Conservation (phyloP, 2,888 invertebrate species). For the Corythucha ciliata region DNA sequence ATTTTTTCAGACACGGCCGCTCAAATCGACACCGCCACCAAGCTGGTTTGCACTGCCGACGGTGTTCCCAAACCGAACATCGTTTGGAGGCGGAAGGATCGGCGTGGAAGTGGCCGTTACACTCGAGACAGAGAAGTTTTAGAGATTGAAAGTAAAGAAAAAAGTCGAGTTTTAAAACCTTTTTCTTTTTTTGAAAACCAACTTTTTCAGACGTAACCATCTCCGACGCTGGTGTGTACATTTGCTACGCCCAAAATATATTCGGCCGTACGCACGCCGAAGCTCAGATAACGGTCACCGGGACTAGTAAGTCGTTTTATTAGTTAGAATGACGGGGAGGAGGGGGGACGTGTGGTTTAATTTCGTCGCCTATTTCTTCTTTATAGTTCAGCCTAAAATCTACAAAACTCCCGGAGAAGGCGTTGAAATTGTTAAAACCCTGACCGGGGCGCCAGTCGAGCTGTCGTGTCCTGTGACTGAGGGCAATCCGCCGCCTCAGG, state of each 20-base stretch:
- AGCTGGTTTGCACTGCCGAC: slow-evolving; percentile 11
- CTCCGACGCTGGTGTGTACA: slow-evolving; percentile 23
- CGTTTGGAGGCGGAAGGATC: slow-evolving; percentile 14
- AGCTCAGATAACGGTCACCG: slow-evolving; percentile 44
- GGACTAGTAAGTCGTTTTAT: slow-evolving; percentile 42
- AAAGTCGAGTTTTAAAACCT: neutral
- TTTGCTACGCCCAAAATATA: slow-evolving; percentile 33
- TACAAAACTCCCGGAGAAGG: slow-evolving; percentile 11
- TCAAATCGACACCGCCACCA: neutral
- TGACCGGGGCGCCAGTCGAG: slow-evolving; percentile 30
- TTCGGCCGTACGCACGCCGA: slow-evolving; percentile 45
- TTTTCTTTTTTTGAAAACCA: neutral
- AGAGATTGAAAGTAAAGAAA: slow-evolving; percentile 10
- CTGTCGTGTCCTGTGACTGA: slow-evolving; percentile 30
- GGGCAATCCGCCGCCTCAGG: slow-evolving; percentile 41
- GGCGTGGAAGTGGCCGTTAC: too few species aligned
- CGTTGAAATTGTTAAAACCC: slow-evolving; percentile 14
- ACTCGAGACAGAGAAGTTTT: slow-evolving; percentile 3
- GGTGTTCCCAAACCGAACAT: slow-evolving; percentile 19
- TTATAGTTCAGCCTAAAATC: slow-evolving; percentile 25
- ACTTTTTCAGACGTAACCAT: slow-evolving; percentile 13
- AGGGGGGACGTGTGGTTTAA: too few species aligned
- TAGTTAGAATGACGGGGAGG: neutral
- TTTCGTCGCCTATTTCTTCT: neutral
- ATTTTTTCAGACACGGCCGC: slow-evolving; percentile 3